Base-by-base conservation (phyloP, 2,113 vertebrate genomes). In the Turnix velox region DNA sequence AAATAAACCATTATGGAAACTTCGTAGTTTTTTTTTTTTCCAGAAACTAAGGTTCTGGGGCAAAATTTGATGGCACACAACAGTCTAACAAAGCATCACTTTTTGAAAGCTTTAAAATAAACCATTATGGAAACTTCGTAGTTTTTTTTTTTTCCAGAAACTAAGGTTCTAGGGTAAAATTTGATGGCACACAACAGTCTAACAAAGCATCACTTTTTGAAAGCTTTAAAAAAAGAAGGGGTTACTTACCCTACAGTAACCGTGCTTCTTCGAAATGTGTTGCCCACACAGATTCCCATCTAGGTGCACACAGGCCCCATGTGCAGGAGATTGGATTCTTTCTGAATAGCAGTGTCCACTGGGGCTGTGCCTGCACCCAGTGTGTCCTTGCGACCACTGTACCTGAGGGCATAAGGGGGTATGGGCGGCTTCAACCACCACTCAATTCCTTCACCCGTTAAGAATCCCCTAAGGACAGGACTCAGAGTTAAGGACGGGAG, bases 241-340 rank as follows among this genome's bases (percentile, higher is more conserved):
- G 95, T 94, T 96, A 96, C 95, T 96, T 96, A 96, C 95, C 95
- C 94, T 96, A 96, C 95, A 96, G 95, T 96, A 96, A 95, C 95
- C 93, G 95, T 95, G 95, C 95, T 96, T 96, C 95, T 96, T 96
- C 94, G 95, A 96, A 96, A 96, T 96, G 95, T 96, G 94, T 96
- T 96, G 95, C 90, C 95, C 95, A 96, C 95, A 96, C 95, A 96
- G 95, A 96, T 96, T 96, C 95, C 95, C 95, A 96, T 96, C 95
- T 96, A 95, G 74, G 95, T 96, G 95, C 95, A 96, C 95, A 96
- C 78, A 95, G 90, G 94, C 95, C 95, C 90, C 95, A 83, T 96
- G 95, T 96, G 95, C 95, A 87, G 95, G 94, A 96, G 95, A 91
- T 94, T 96, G 95, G 95, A 95, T 95, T 96, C 95, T 96, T 96